Evolutionary conservation across 1,140 invertebrate genomes (phyloP).

Genomic region (Propsilocerus akamusi): DNA sequence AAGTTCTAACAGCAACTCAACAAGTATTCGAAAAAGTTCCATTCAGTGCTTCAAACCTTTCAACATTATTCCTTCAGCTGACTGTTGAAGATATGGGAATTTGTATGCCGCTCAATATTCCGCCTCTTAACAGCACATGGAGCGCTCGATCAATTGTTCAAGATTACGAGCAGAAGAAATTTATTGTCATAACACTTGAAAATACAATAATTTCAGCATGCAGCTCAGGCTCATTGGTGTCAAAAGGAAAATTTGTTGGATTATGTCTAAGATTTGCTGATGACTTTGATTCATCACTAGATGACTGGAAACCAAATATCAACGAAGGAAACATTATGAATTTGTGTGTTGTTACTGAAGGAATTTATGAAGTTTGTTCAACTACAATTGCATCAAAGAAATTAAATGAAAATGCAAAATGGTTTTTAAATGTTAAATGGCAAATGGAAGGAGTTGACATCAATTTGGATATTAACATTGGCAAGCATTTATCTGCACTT

Average conservation of each 20-base stretch:
- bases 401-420: slow-evolving; percentile 86
- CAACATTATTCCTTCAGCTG: slow-evolving; percentile 81
- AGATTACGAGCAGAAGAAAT: slow-evolving; percentile 67
- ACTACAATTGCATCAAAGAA: slow-evolving; percentile 66
- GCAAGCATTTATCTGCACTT: slow-evolving; percentile 82
- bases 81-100: slow-evolving; percentile 96
- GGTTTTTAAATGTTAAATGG: slow-evolving; percentile 95
- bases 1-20: slow-evolving; percentile 66
- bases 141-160: slow-evolving; percentile 37
- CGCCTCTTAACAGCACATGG: slow-evolving; percentile 40
- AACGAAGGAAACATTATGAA: slow-evolving; percentile 75
- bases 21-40: slow-evolving; percentile 57
- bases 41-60: slow-evolving; percentile 55
- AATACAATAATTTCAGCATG: slow-evolving; percentile 85
- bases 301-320: slow-evolving; percentile 92
- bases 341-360: slow-evolving; percentile 90
- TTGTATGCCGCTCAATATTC: slow-evolving; percentile 75
- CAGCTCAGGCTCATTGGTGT: slow-evolving; percentile 60
- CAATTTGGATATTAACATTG: slow-evolving; percentile 87
- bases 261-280: slow-evolving; percentile 87
- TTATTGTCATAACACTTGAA: slow-evolving; percentile 85
- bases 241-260: slow-evolving; percentile 62
- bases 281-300: slow-evolving; percentile 88
- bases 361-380: slow-evolving; percentile 93
- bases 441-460: slow-evolving; percentile 99